These are phyloP conservation scores for Melanostigma gelatinosum DNA, from an alignment of 2,113 vertebrate genomes.

Conservation along the genomic window DNA sequence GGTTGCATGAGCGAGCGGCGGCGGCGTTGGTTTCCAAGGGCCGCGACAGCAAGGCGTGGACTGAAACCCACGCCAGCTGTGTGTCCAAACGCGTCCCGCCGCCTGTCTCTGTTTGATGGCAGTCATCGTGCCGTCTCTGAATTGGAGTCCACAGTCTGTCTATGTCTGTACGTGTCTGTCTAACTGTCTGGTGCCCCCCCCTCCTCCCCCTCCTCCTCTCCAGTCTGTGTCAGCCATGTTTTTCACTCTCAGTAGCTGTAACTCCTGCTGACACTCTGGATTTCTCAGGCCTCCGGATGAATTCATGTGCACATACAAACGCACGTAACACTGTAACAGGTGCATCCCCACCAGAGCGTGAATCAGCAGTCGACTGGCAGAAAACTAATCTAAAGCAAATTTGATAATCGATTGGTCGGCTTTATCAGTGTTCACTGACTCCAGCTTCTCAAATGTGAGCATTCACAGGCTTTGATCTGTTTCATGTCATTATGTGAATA, in stretches of 20 bases:
- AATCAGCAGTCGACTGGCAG: not conserved
- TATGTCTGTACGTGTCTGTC: constrained; percentile 25
- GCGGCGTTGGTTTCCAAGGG: not conserved
- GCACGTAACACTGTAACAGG: not conserved
- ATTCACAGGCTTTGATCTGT: not conserved
- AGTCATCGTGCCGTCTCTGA: constrained; percentile 8
- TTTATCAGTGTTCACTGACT: not conserved
- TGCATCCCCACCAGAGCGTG: not conserved
- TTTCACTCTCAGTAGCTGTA: constrained; percentile 27
- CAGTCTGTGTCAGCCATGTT: constrained; percentile 42
- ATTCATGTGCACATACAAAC: constrained; percentile 10
- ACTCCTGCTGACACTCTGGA: constrained; percentile 33
- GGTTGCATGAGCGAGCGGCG: constrained; percentile 17
- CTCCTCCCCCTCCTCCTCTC: not conserved
- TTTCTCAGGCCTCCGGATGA: constrained; percentile 9
- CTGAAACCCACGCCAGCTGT: constrained; percentile 31
- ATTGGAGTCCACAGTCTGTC: constrained; percentile 38
- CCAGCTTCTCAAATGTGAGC: not conserved
- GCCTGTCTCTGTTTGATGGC: constrained; percentile 24
- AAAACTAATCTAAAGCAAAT: not conserved
- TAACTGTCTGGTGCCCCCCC: not conserved
- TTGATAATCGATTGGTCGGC: not conserved
- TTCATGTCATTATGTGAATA: not conserved
- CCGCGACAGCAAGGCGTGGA: constrained; percentile 25
- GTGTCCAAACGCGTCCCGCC: constrained; percentile 17